Evolutionary conservation across 2,888 invertebrate genomes (phyloP).

Genomic region (Bugulina stolonifera): DNA sequence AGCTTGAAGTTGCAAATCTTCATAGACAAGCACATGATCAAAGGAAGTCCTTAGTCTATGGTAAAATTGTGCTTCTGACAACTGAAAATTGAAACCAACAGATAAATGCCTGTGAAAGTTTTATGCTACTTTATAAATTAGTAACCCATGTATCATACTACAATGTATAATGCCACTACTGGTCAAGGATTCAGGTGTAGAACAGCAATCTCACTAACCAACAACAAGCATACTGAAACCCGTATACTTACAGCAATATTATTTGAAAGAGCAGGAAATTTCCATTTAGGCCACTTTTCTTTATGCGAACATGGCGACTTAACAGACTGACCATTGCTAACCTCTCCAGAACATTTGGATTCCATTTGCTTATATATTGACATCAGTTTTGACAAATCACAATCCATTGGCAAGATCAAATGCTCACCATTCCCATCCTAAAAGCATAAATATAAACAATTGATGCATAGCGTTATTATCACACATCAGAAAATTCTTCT

Average conservation of each 20-base stretch:
- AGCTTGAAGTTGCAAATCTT: slow-evolving; percentile 62
- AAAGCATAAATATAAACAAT: no score
- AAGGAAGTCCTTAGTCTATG: slow-evolving; percentile 45
- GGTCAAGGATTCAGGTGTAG: no score
- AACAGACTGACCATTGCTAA: no score
- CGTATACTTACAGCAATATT: slow-evolving; percentile 10
- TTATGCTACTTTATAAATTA: no score
- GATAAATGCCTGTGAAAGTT: no score
- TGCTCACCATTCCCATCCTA: slow-evolving; percentile 9
- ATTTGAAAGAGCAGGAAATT: neutral
- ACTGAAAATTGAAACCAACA: neutral
- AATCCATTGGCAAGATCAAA: slow-evolving; percentile 18
- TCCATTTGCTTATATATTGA: neutral
- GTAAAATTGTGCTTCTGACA: slow-evolving; percentile 39
- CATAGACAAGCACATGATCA: slow-evolving; percentile 64
- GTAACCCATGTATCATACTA: no score
- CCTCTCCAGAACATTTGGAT: neutral
- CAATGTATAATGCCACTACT: no score
- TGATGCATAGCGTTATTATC: no score
- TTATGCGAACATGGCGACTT: no score
- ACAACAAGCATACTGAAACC: no score
- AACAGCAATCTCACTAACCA: no score
- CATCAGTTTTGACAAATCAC: neutral
- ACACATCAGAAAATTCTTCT: no score
- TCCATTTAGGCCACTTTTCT: slow-evolving; percentile 7